These are phyloP conservation scores for Porites lutea DNA, from an alignment of 64 coral and sea anemone species.

Conservation along the genomic window DNA sequence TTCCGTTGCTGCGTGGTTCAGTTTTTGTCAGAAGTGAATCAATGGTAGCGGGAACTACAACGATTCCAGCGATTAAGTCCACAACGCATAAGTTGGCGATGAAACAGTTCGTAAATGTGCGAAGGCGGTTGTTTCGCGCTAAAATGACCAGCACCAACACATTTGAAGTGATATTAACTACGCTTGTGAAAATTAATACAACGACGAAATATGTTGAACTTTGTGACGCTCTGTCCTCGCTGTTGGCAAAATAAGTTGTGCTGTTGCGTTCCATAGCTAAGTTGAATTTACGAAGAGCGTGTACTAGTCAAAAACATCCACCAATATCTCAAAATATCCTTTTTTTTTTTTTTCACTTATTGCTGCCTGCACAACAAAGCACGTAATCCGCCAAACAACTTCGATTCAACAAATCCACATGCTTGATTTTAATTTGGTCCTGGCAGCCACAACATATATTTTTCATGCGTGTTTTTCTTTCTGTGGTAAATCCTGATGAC, in stretches of 20 bases:
- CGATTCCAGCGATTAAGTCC: constrained; percentile 68
- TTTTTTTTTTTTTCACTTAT: background rate
- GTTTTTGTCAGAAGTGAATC: constrained; percentile 49
- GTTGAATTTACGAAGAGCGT: background rate
- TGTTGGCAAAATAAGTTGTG: background rate
- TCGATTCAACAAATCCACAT: background rate
- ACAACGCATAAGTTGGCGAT: constrained; percentile 86
- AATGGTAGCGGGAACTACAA: constrained; percentile 67
- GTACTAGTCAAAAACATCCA: too few species aligned
- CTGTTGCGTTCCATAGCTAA: constrained; percentile 4
- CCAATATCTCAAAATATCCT: background rate
- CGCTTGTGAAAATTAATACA: constrained; percentile 12
- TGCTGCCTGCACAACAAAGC: background rate
- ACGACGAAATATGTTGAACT: constrained; percentile 9
- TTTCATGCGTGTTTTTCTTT: constrained; percentile 22
- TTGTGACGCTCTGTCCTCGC: background rate
- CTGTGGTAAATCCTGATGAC: constrained; percentile 13
- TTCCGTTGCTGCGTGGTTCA: background rate
- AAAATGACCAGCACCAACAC: constrained; percentile 73
- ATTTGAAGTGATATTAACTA: constrained; percentile 45
- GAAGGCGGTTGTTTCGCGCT: constrained; percentile 77
- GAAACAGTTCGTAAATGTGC: constrained; percentile 81
- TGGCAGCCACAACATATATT: background rate
- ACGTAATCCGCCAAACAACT: background rate
- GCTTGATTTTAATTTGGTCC: constrained; percentile 12